These are phyloP conservation scores for Hesperophylax magnus DNA, from an alignment of 1,140 invertebrate species.

Conservation along the genomic window DNA sequence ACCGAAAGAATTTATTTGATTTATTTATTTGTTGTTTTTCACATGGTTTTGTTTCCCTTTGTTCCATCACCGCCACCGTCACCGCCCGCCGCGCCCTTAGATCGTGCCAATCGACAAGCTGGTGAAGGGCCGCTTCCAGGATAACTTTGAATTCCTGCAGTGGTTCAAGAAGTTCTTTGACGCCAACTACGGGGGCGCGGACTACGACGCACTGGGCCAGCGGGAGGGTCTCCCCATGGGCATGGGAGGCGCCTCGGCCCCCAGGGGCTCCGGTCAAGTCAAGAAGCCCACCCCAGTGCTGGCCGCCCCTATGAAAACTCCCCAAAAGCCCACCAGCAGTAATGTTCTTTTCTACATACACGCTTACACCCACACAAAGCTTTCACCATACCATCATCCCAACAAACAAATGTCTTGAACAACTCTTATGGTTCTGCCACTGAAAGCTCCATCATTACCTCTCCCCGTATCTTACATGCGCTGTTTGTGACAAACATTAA, in stretches of 20 bases:
- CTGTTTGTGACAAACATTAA: no score
- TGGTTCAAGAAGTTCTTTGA: conserved; percentile 99
- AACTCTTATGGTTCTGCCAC: no score
- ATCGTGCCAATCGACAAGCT: conserved; percentile 91
- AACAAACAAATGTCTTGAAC: background rate
- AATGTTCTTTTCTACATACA: conserved; percentile 59
- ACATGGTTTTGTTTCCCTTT: conserved; percentile 59
- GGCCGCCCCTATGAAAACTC: conserved; percentile 69
- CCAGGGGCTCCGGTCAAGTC: conserved; percentile 67
- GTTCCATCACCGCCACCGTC: conserved; percentile 59
- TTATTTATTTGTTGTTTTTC: conserved; percentile 40
- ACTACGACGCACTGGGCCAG: conserved; percentile 91
- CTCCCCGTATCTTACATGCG: no score
- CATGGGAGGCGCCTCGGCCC: conserved; percentile 74
- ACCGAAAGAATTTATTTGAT: conserved; percentile 65
- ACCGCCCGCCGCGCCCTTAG: conserved; percentile 75
- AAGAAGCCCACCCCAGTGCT: conserved; percentile 63
- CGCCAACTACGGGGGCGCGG: conserved; percentile 94
- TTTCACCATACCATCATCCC: background rate
- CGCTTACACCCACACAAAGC: background rate
- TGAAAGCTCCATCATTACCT: no score
- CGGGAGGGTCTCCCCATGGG: conserved; percentile 89
- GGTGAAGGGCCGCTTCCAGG: conserved; percentile 96
- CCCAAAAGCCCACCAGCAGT: conserved; percentile 73
- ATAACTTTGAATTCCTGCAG: conserved; percentile 99